Evolutionary conservation across 1,140 invertebrate genomes (phyloP), one percentile per base, ranked within the genome.

Genomic region (Cherax destructor): DNA sequence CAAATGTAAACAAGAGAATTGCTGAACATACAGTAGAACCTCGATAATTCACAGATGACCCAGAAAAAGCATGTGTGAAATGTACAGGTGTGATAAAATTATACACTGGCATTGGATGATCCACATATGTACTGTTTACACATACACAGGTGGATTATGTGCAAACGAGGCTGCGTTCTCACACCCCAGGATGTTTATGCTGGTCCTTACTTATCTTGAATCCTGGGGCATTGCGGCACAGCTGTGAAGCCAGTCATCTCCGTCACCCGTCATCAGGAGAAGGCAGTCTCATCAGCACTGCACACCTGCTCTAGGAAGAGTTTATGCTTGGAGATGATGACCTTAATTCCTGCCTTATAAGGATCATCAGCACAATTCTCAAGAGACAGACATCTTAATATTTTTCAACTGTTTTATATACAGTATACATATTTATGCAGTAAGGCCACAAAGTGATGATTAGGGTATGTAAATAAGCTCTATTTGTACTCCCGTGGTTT

Each of bases 11-110:
- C 18, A 65, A 6, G 18, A 65, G 61, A 18, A 65, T 65, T 65
- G 18, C 18, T 65, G 61, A 65, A 65, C 18, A 65, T 65, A 65
- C 61, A 65, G 61, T 6, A 65, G 61, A 65, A 65, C 61, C 61
- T 65, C 61, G 61, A 65, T 65, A 65, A 65, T 65, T 65, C 61
- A 65, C 61, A 65, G 61, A 65, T 65, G 61, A 65, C 61, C 61
- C 61, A 65, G 61, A 21, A 65, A 56, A 65, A 65, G 61, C 13
- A 18, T 13, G 61, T 65, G 61, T 65, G 18, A 65, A 10, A 65
- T 65, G 61, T 65, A 65, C 18, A 65, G 18, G 21, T 21, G 21
- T 5, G 61, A 18, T 11, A 11, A 21, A 65, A 18, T 65, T 65
- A 65, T 65, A 65, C 16, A 65, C 61, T 65, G 61, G 13, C 61